Evolutionary conservation across 2,888 invertebrate genomes (phyloP), one percentile per base, ranked within the genome.

Genomic region (Mythimna albipuncta): DNA sequence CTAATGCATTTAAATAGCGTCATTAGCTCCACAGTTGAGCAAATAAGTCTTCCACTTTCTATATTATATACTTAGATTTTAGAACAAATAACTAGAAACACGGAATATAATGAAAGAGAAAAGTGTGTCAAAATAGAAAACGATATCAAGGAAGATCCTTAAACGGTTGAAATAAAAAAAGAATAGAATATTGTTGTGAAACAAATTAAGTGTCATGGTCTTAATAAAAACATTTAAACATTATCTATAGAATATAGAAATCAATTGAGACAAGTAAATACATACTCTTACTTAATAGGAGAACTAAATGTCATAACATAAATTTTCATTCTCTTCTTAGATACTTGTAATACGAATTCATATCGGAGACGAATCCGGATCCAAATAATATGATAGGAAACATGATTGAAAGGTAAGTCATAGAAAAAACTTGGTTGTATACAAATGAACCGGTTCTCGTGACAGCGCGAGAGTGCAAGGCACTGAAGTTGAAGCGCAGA

Each of bases 381-480:
- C 52, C 58, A 62, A 68, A 77, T 74, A 71, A 64, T 84, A 41
- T 77, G 69, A 84, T 77, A 65, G 57, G 65, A 74, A 74, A 74
- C 66, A 67, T 77, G 70, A 81, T 77, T 68, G 47, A 75, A 81
- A 73, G 61, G 59, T 64, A 68, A 66, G 58, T 54, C 61, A 57
- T 44, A 73, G 11, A 75, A 81, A 79, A 82, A 78, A 75, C 68
- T 77, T 69, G 79, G 69, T 70, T 69, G 70, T 79, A 82, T 76
- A 85, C 77, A 78, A 83, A 81, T 76, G 57, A 87, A 87, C 89
- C 87, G 87, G 89, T 89, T 86, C 64, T 61, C 79, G 79, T 80
- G 83, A 85, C 85, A 86, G 88, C 72, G 77, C 47, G 64, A 70
- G 64, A 82, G 67, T 75, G 67, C 61, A 77, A 58, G 26, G 6